Base-by-base conservation (phyloP, 2,888 invertebrate species). In the Papilio demoleus region DNA sequence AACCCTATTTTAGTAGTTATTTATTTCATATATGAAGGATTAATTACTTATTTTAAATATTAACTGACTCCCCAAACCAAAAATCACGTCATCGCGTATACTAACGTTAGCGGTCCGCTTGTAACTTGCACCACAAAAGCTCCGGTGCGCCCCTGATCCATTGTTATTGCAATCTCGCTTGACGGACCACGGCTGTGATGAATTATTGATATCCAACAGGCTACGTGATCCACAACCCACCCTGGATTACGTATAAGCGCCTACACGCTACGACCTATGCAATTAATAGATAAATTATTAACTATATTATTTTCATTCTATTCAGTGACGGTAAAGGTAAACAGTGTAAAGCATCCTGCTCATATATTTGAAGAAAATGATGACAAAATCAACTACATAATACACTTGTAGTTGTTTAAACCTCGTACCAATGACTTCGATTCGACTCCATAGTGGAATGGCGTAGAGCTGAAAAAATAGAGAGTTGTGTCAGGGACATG, bases 141-240 rank as follows among this genome's bases (percentile, higher is more conserved):
- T 82, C 73, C 72, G 75, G 80, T 78, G 82, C 80, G 83, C 79
- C 83, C 83, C 79, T 80, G 81, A 86, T 86, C 79, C 83, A 92
- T 92, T 92, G 86, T 86, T 88, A 92, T 92, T 88, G 87, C 88
- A 79, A 81, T 77, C 80, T 81, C 83, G 90, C 84, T 78, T 79
- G 78, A 81, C 82, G 79, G 81, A 77, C 79, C 81, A 84, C 76
- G 76, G 70, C 79, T 80, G 77, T 76, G 76, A 90, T 92, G 91
- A 88, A 92, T 92, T 88, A 92, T 92, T 87, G 84, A 92, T 88
- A 84, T 70, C 77, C 75, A 77, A 79, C 76, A 78, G 79, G 77
- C 79, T 79, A 88, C 90, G 90, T 91, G 90, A 84, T 85, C 79
- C 75, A 81, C 77, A 79, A 81, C 80, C 82, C 77, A 80, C 76